Conservation (phyloP, 2,113 vertebrate genomes). For the Psammodynastes pulverulentus region DNA sequence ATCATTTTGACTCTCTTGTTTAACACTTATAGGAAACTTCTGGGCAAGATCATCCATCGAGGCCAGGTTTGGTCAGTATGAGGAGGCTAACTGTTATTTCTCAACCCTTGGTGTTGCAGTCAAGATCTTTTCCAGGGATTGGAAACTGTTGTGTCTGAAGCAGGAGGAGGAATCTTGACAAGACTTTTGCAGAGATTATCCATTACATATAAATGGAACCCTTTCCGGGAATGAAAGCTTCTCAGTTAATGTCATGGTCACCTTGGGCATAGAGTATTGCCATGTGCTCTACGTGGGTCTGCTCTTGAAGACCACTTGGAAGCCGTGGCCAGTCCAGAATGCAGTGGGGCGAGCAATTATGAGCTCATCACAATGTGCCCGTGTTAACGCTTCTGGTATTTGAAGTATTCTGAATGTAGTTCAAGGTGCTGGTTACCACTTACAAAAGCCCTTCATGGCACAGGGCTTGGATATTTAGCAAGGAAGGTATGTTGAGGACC, state of each 20-base stretch:
- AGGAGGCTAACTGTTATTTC: not conserved
- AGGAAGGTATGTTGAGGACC: not conserved
- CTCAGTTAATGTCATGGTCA: not conserved
- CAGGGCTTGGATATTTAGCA: not conserved
- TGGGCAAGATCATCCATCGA: not conserved
- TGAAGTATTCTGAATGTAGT: not conserved
- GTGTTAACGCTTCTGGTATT: not conserved
- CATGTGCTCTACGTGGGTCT: not conserved
- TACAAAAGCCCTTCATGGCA: not conserved
- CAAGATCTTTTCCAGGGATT: not conserved
- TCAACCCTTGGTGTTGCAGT: not conserved
- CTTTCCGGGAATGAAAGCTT: not conserved
- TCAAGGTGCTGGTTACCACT: not conserved
- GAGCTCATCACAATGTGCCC: not conserved
- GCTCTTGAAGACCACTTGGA: not conserved
- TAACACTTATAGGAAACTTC: not conserved
- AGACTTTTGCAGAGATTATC: not conserved
- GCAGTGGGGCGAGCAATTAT: not conserved
- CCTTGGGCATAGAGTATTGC: not conserved
- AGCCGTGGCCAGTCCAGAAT: not conserved
- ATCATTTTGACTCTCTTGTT: not conserved
- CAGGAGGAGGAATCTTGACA: not conserved
- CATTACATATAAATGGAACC: not conserved
- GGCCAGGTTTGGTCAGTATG: not conserved
- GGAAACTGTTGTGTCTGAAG: not conserved